phyloP scores from a whole-genome alignment of 2,113 vertebrate genomes.

The Lepus europaeus region DNA sequence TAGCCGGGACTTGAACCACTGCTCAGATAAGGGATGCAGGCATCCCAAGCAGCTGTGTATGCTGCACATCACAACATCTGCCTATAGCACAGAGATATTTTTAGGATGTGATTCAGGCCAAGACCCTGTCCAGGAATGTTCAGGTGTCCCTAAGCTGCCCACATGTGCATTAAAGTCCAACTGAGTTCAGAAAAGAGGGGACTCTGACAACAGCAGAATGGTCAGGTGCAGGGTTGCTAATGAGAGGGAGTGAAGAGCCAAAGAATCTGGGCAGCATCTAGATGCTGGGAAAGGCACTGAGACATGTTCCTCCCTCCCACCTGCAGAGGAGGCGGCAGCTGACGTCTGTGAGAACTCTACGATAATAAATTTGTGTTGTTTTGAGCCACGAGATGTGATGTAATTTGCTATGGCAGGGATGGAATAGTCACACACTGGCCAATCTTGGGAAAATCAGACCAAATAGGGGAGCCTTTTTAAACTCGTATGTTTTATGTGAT shows the following conservation, averaged over 20 bases:
- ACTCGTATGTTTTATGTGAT: background rate
- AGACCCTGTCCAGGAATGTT: background rate
- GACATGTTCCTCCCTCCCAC: background rate
- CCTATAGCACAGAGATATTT: background rate
- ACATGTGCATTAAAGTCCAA: background rate
- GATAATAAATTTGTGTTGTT: background rate
- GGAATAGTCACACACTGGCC: background rate
- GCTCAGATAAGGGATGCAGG: too few species aligned
- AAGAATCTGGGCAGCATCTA: background rate
- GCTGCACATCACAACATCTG: too few species aligned
- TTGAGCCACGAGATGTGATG: background rate
- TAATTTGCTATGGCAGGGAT: background rate
- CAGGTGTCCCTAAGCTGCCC: background rate
- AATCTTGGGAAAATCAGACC: conserved; percentile 5
- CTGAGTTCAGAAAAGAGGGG: background rate
- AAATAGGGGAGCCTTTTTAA: background rate
- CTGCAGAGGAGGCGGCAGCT: background rate
- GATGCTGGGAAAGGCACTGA: background rate
- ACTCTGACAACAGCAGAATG: background rate
- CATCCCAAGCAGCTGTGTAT: too few species aligned
- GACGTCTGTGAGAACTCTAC: background rate
- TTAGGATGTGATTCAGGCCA: background rate
- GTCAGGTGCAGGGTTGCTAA: background rate
- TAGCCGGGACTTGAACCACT: too few species aligned
- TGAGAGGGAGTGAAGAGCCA: background rate